A percentile compares a stretch with the other conserved stretches of the same genome.
Conservation (phyloP, 2,113 vertebrate genomes). For the Murina feae region DNA sequence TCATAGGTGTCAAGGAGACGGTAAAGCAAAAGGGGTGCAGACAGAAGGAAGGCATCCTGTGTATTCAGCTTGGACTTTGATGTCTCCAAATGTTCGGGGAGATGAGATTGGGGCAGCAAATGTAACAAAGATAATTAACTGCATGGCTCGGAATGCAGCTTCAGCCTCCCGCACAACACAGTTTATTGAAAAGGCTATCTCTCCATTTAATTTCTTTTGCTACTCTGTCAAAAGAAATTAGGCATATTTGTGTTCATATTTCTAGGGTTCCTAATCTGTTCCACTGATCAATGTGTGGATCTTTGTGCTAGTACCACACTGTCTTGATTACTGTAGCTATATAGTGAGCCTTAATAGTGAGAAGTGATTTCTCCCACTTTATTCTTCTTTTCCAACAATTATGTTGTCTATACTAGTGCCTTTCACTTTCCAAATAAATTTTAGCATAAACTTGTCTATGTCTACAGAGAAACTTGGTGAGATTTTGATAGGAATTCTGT, state of each 20-base stretch:
- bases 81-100: no score
- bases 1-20: no score
- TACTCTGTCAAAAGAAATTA: not conserved
- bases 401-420: not conserved
- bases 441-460: not conserved
- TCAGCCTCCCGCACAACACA: no score
- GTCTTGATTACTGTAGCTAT: not conserved
- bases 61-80: no score
- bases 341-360: not conserved
- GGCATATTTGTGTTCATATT: not conserved
- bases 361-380: not conserved
- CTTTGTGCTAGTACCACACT: not conserved
- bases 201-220: not conserved
- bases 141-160: no score
- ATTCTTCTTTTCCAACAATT: slow-evolving; percentile 19
- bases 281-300: not conserved
- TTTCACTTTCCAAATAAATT: not conserved
- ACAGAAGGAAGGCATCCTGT: no score
- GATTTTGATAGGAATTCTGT: not conserved
- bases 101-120: no score
- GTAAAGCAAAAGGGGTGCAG: no score
- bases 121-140: no score
- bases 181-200: not conserved
- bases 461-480: not conserved
- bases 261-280: not conserved